These are phyloP conservation scores for Bicyclus anynana DNA, from an alignment of 1,140 invertebrate genomes.

Conservation along the genomic window DNA sequence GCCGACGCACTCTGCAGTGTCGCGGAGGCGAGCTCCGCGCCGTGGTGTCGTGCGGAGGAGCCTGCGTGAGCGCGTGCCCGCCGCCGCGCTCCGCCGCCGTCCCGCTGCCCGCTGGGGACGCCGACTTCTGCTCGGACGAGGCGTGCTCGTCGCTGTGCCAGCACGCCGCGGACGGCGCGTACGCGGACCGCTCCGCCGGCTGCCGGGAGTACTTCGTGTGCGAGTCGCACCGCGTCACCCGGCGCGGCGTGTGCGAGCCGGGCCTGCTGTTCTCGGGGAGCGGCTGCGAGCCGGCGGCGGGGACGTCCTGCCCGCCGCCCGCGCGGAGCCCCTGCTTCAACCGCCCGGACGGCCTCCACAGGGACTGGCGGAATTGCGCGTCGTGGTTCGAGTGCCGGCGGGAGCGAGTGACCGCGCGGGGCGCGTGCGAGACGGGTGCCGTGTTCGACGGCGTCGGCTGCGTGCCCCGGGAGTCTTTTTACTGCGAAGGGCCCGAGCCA, in stretches of 20 bases:
- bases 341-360: constrained; percentile 54
- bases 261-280: constrained; percentile 66
- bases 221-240: constrained; percentile 55
- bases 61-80: constrained; percentile 42
- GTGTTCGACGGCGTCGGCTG: constrained; percentile 65
- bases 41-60: constrained; percentile 45
- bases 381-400: constrained; percentile 62
- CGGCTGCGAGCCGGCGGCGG: constrained; percentile 58
- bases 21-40: constrained; percentile 45
- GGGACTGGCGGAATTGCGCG: constrained; percentile 64
- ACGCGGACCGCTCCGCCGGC: constrained; percentile 76
- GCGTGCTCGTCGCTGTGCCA: constrained; percentile 69
- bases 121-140: constrained; percentile 65
- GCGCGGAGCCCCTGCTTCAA: constrained; percentile 66
- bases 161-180: constrained; percentile 75
- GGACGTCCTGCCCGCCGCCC: constrained; percentile 57
- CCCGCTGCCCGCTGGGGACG: constrained; percentile 56
- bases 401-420: constrained; percentile 55
- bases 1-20: constrained; percentile 45
- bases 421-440: constrained; percentile 44
- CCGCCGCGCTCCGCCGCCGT: constrained; percentile 50
- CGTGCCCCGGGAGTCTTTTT: constrained; percentile 42
- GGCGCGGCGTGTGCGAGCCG: constrained; percentile 71
- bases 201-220: constrained; percentile 81
- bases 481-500: constrained; percentile 62